Base-by-base conservation (phyloP, 2,797 vertebrate species). In the Phataginus tetradactyla region DNA sequence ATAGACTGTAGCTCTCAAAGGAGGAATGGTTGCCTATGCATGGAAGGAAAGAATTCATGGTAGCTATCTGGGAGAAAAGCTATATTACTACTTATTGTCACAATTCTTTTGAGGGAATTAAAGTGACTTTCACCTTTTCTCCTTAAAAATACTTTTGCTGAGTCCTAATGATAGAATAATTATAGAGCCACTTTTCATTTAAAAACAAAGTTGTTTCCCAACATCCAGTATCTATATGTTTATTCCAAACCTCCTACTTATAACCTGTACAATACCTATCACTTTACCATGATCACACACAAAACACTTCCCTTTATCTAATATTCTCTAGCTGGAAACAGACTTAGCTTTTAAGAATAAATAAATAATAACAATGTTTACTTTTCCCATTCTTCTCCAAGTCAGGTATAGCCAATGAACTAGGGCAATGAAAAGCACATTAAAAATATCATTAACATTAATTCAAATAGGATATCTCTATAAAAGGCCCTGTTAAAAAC, bases 311-410 rank as follows among this genome's bases (percentile, higher is more conserved):
- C 21, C 97, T 90, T 95, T 93, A 84, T 88, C 45, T 87, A 92
- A 83, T 94, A 86, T 92, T 84, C 42, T 79, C 23, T 96, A 92
- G 95, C 91, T 96, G 64, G 80, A 96, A 96, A 89, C 94, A 97
- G 89, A 86, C 39, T 92, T 91, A 95, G n/a, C 63, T 95, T 96
- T 95, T 95, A 96, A 69, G 57, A 96, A 88, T 69, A 86, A 90
- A 95, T 83, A 64, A 78, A 90, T 66, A 91, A 96, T 64, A 63
- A 2, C 25, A 75, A 13, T 74, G 37, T 97, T 96, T 95, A 77
- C 49, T 95, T 96, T 97, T 81, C n/a, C 29, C 34, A 78, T 93
- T 94, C 86, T 84, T 92, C 81, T 96, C 55, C n/a, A 93, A 95
- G 39, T 78, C 53, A 92, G 77, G 69, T 34, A 92, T 84, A 84